Evolutionary conservation across 2,888 invertebrate genomes (phyloP), one percentile per base, ranked within the genome.

Genomic region (Meiosimyza decipiens): DNA sequence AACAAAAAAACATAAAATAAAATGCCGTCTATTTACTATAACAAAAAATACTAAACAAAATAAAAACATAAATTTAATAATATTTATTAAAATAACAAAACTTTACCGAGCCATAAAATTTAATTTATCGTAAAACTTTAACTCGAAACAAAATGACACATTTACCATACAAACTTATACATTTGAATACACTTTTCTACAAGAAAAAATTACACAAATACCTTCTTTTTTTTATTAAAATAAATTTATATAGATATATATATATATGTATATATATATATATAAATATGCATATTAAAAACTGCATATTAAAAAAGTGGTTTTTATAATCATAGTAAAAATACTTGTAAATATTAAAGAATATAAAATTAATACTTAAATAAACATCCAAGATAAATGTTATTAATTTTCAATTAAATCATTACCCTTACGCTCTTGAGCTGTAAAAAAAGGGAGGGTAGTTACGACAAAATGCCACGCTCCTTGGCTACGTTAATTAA

Each of bases 21-120:
- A 70, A 70, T 52, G 50, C 69, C 69, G 69, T 70, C 69, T 69
- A 49, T 49, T 47, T 16, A 47, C 13, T 28, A 63, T 49, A 55
- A 50, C 49, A 52, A 60, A 55, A 66, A 65, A 40, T 66, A 66
- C 33, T 52, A 71, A 71, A 65, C 52, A 57, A 22, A 57, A 59
- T n/a, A 51, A 22, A 70, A 74, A 77, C 76, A 75, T 74, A 77
- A 74, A 71, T 59, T 73, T 76, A 75, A 71, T 72, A 74, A 72
- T 75, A 74, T 77, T 77, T 78, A 74, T 77, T 75, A 15, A 75
- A 77, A 79, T 71, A 76, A 73, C 75, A 76, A 69, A 72, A 78
- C 77, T 83, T 84, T 85, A 84, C 85, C 85, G 85, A 85, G 85
- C 85, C 85, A 85, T 83, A 84, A 83, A 84, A 86, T 84, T 85